Evolutionary conservation across 1,140 invertebrate species (phyloP), one percentile per base, ranked within the genome.

Genomic region (Globodera ellingtonae): DNA sequence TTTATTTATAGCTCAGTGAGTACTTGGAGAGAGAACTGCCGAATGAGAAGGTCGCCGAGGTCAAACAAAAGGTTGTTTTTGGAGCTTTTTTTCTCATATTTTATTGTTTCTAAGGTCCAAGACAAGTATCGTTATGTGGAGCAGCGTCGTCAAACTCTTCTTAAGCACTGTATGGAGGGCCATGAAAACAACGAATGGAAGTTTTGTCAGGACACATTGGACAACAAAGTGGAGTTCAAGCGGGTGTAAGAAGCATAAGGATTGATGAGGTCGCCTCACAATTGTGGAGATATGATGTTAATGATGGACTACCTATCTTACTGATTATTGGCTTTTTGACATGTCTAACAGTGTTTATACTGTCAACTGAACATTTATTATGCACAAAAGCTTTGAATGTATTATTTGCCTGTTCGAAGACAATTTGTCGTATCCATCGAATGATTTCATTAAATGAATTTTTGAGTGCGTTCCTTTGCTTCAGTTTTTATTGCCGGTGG

Each of bases 91-190:
- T 5, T 10, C 44, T n/a, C 18, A 15, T 69, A 78, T 24, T n/a
- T 24, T 62, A 24, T 24, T 13, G 5, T 50, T 18, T 72, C 75
- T 66, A 50, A 83, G 83, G 96, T 98, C 86, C 96, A 98, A 91
- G 97, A 98, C 90, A 98, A 98, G 92, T 97, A 97, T 90, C 70
- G 85, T 15, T 98, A 98, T 90, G 98, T 97, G 91, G 96, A 98
- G 90, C 95, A 94, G 90, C 92, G 97, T 87, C 93, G 96, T 84
- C 95, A 95, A 91, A 95, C 96, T 79, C 91, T 98, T 78, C 91
- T 98, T 81, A 94, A 97, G 90, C 97, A 99, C 90, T 96, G 98
- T 47, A 94, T 97, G 89, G 97, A 98, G 92, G 97, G 97, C 74
- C 97, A 98, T 90, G 96, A 98, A 90, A 96, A 95, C 52, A 85